A percentile compares a stretch with the other conserved stretches of the same genome.
Evolutionary conservation across 2,797 vertebrate species (phyloP).

Genomic region (Enteromius argenteus): DNA sequence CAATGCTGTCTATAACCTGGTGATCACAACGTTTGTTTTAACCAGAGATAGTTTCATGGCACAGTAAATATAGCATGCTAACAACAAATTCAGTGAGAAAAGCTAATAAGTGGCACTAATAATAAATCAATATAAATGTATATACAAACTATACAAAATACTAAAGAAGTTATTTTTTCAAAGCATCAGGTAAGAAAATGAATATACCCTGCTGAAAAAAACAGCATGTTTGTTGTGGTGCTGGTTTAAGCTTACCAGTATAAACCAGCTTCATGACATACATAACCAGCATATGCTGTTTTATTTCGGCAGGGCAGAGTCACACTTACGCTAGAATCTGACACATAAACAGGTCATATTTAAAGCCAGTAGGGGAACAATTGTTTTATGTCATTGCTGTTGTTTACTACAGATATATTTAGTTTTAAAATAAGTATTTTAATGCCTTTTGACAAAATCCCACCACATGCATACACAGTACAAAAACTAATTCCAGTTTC

Average conservation of each 20-base stretch:
- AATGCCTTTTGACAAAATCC: constrained; percentile 6
- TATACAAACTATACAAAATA: background rate
- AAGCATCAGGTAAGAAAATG: background rate
- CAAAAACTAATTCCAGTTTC: background rate
- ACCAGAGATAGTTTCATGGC: background rate
- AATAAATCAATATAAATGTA: background rate
- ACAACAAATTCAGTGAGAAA: too few relatives aligned
- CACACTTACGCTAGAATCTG: background rate
- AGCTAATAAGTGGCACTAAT: background rate
- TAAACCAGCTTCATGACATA: too few relatives aligned
- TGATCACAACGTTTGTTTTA: background rate
- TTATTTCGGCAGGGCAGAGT: background rate
- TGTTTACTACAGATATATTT: background rate
- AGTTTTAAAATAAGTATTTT: background rate
- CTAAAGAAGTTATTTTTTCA: too few relatives aligned
- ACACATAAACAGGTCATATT: background rate
- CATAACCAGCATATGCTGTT: too few relatives aligned
- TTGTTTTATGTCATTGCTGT: background rate
- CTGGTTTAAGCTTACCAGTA: too few relatives aligned
- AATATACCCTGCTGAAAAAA: background rate
- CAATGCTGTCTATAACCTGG: background rate
- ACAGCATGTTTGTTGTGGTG: too few relatives aligned
- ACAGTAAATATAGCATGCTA: background rate
- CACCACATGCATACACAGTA: background rate
- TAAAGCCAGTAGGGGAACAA: background rate